Conservation (phyloP, 2,797 vertebrate genomes). For the Distichodus sexfasciatus region DNA sequence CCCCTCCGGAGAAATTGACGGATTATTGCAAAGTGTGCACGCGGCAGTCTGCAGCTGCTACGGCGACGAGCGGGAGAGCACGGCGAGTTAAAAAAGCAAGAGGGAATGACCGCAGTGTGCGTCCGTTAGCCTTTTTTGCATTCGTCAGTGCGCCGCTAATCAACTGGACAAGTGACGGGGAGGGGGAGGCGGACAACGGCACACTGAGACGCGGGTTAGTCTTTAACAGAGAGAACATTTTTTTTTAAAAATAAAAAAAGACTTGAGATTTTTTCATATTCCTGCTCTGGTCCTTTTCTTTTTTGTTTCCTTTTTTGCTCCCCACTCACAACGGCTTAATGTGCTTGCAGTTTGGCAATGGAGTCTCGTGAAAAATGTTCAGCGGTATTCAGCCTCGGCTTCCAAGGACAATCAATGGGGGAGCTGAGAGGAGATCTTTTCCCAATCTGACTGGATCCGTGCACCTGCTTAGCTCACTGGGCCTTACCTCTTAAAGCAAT, state of each 20-base stretch:
- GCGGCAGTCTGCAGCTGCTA: constrained; percentile 81
- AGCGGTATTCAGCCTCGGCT: constrained; percentile 70
- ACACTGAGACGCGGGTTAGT: constrained; percentile 29
- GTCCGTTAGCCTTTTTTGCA: constrained; percentile 77
- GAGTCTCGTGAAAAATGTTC: constrained; percentile 71
- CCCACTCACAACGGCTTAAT: constrained; percentile 18
- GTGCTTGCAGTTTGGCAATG: constrained; percentile 65
- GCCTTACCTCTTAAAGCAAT: constrained; percentile 77
- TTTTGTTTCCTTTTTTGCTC: constrained; percentile 44
- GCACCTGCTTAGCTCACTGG: constrained; percentile 83
- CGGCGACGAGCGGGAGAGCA: constrained; percentile 68
- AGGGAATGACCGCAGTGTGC: constrained; percentile 76
- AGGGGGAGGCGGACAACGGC: constrained; percentile 24
- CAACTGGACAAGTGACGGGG: constrained; percentile 58
- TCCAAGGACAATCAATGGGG: constrained; percentile 79
- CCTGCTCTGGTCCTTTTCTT: constrained; percentile 43
- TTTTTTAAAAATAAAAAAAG: constrained; percentile 60
- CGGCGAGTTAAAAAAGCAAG: constrained; percentile 69
- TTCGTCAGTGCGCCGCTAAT: constrained; percentile 76
- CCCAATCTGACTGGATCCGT: constrained; percentile 73
- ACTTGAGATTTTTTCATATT: constrained; percentile 59
- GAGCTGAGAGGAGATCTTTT: constrained; percentile 71
- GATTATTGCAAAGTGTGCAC: constrained; percentile 85
- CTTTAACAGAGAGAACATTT: constrained; percentile 60
- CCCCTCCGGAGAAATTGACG: constrained; percentile 80